Base-by-base conservation (phyloP, 35 echinoderm and acorn worm species). In the Anneissia japonica region DNA sequence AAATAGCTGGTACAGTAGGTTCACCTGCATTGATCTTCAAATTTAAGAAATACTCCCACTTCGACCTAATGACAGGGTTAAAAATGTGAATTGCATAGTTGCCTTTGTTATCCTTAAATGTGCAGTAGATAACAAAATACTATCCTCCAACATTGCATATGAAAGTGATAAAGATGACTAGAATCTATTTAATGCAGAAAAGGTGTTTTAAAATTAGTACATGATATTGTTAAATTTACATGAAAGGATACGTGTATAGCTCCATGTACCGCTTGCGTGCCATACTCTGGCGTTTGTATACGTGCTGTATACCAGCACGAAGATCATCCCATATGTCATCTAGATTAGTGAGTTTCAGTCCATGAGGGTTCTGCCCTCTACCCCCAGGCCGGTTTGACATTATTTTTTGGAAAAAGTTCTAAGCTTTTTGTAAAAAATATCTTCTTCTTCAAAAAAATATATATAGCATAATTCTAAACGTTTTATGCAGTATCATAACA, bases 241-340 rank as follows among this genome's bases (percentile, higher is more conserved):
- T n/a, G 37, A 90, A 97, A 97, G 94, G 94, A 97, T 97, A 97
- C 94, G 94, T 93, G 79, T 97, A 97, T 3, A 97, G 94, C 56
- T 97, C 94, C 94, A 97, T 97, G 73, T 93, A 97, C 74, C 94
- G 76, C 39, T 92, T 93, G 46, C 84, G 87, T 35, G 91, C 84
- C 94, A 93, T 97, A 30, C 74, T 91, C 36, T 97, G 94, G 32
- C 91, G 84, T 46, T 91, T 93, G 77, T 97, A 97, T 3, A 97
- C 91, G 51, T 97, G 94, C 21, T 91, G 88, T 29, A 97, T 97
- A 0, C 94, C 94, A 26, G 91, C 80, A 51, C 87, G 84, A 29
- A 97, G 83, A 46, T 97, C 94, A 83, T 97, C 94, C 94, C 94
- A 97, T 23, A 97, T 97, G 51, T 97, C 88, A 78, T 97, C 94